Evolutionary conservation across 2,797 vertebrate species (phyloP), one percentile per base, ranked within the genome.

Genomic region (Eospalax fontanierii): DNA sequence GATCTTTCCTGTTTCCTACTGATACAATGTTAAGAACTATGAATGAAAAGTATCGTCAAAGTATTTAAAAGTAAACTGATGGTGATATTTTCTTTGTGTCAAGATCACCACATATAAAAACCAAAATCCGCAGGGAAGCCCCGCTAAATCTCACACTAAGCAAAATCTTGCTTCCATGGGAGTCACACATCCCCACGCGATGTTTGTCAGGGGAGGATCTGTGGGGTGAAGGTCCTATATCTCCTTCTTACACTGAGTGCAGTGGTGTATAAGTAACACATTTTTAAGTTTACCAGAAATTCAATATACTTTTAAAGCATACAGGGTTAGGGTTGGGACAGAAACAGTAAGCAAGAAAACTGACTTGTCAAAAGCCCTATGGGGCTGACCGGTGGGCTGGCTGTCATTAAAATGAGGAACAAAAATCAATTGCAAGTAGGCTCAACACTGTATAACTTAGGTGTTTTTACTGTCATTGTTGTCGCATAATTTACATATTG

Each of bases 401-500:
- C 93, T 96, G 93, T 98, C 98, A 97, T 96, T 95, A 81, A 93
- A 85, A 70, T 80, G 94, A 91, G 95, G 92, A 57, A 15, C 78
- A 90, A 89, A 92, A 0, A 24, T 98, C 87, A 83, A 80, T 89
- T 95, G 97, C 97, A 97, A 97, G 97, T 96, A 95, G 96, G 96
- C 97, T 92, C 96, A 97, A 94, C 97, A 97, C 97, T 96, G 89
- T 98, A 95, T 98, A 96, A 96, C 96, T 97, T 98, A 97, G 98
- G 97, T 97, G 97, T 71, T 97, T 97, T 95, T 93, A 90, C 95
- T 97, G 97, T 98, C 97, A 97, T 97, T 96, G 30, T 93, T 87
- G 97, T 98, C 98, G 98, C 93, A 93, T 98, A 97, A 98, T 98
- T 97, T 98, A 98, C n/a, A n/a, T 98, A 98, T 98, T 98, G 98